Evolutionary conservation across 2,888 invertebrate species (phyloP), one percentile per base, ranked within the genome.

Genomic region (Sylvicola cinctus): DNA sequence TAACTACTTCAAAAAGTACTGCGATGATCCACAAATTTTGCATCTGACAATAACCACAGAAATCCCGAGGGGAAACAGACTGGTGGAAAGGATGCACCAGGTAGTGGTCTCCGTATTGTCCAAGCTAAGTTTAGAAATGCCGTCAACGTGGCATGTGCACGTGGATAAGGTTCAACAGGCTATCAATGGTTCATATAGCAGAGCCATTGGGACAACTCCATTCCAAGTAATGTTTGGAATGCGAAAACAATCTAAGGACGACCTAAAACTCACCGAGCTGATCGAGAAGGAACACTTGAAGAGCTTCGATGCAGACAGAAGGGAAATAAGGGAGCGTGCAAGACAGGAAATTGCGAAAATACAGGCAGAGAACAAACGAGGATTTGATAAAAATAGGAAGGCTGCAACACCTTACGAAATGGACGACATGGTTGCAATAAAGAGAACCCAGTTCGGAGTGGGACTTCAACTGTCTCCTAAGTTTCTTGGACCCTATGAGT

Each of bases 1-100:
- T 30, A 16, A 5, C 7, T 23, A 28, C 23, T 38, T 38, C 33
- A 14, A 29, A 14, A 16, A 32, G 1, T 38, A 36, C 26, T 32
- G 32, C 3, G 27, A 17, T 16, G 5, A 32, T 7, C 27, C 35
- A 16, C 25, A 25, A 8, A 36, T 36, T 11, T 7, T 8, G 25
- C 25, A 25, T 25, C 11, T 25, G 11, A 25, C 11, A 25, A 25
- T 11, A 7, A 25, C 25, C 7, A 25, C 25, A 8, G 25, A 11
- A 11, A 7, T 8, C 11, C 25, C 25, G 11, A 7, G 25, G 25
- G 25, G 8, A 8, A 25, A 25, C 11, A 11, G 25, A 25, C 25
- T 8, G 11, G 25, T 25, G 25, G 25, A 25, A 25, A 25, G 25
- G 11, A 25, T 25, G 7, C 7, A 25, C 25, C 7, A 11, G 11